A percentile compares a stretch with the other conserved stretches of the same genome.
Conservation (phyloP, 2,113 vertebrate species). For the Sebastes fasciatus region DNA sequence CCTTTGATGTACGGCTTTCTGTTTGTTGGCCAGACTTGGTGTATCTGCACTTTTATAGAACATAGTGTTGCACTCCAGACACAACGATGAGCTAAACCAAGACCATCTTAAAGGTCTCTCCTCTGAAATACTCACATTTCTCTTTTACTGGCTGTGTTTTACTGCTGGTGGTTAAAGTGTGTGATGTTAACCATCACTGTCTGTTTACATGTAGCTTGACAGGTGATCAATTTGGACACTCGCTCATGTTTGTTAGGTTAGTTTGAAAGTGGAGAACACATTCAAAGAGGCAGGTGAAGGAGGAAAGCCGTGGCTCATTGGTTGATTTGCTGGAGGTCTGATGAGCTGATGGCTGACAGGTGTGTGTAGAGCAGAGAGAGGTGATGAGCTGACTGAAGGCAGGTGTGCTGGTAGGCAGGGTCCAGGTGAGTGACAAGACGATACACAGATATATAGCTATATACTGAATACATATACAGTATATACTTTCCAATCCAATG, state of each 20-base stretch:
- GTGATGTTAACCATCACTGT: conserved; percentile 1
- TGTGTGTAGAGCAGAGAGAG: background rate
- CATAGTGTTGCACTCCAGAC: background rate
- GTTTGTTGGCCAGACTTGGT: too few relatives aligned
- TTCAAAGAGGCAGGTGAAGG: background rate
- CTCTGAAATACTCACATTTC: conserved; percentile 3
- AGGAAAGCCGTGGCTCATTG: background rate
- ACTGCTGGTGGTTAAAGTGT: too few relatives aligned
- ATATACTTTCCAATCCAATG: too few relatives aligned
- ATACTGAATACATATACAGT: too few relatives aligned
- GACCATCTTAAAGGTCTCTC: background rate
- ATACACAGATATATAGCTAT: too few relatives aligned
- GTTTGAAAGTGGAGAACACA: background rate
- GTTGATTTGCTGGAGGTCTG: background rate
- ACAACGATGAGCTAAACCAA: background rate
- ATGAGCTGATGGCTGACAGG: background rate
- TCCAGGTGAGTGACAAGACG: too few relatives aligned
- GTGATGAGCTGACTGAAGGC: too few relatives aligned
- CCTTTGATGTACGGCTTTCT: too few relatives aligned
- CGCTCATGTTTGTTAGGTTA: background rate
- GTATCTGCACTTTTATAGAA: background rate
- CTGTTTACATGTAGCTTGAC: background rate
- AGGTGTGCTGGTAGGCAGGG: too few relatives aligned
- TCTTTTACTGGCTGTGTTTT: conserved; percentile 4
- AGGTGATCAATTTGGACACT: background rate